A percentile compares a stretch with the other conserved stretches of the same genome.
These are phyloP conservation scores for Hydractinia echinata DNA, from an alignment of 30 jellyfish, hydroid and myxozoan species.

Conservation along the genomic window DNA sequence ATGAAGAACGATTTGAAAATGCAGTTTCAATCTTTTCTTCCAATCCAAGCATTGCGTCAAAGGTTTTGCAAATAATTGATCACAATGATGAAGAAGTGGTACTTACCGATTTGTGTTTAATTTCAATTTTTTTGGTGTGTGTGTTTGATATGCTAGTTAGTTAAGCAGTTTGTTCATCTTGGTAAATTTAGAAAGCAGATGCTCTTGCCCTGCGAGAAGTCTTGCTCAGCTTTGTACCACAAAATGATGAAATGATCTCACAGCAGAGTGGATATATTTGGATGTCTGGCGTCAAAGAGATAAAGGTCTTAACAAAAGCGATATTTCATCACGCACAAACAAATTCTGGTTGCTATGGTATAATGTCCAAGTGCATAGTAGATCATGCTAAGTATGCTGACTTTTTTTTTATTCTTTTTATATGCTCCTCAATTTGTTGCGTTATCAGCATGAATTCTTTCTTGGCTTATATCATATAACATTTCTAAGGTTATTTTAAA, in stretches of 20 bases:
- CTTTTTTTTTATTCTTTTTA: not conserved
- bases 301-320: conserved; percentile 35
- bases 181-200: conserved; percentile 26
- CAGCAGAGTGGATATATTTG: conserved; percentile 36
- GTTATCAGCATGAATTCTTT: too few species aligned
- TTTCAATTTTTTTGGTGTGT: not conserved
- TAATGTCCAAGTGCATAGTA: too few species aligned
- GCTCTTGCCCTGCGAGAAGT: conserved; percentile 24
- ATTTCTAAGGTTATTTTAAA: too few species aligned
- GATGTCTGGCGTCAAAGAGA: conserved; percentile 33
- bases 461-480: too few species aligned
- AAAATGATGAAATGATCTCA: conserved; percentile 8
- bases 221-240: conserved; percentile 26
- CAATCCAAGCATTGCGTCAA: not conserved
- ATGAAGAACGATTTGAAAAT: not conserved
- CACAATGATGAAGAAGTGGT: not conserved
- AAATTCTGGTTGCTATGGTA: conserved; percentile 8
- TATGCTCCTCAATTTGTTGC: not conserved
- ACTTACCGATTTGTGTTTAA: not conserved
- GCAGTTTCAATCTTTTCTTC: not conserved
- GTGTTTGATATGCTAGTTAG: not conserved
- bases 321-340: conserved; percentile 10
- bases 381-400: not conserved
- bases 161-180: not conserved
- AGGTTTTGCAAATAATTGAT: not conserved